Evolutionary conservation across 2,888 invertebrate species (phyloP), one percentile per base, ranked within the genome.

Genomic region (Ochropacha duplaris): DNA sequence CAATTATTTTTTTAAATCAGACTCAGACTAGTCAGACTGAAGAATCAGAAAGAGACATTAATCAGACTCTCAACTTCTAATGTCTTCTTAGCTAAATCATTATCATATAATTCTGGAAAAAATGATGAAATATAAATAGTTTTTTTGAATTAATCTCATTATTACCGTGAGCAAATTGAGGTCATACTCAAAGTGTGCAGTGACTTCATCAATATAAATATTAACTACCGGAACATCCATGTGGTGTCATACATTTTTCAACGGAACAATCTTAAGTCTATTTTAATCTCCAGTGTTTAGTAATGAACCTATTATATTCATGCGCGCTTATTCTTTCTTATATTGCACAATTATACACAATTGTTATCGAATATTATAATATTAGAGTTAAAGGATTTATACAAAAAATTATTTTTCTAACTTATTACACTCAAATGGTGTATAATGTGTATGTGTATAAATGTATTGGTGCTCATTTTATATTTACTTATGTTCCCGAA

Each of bases 141-240:
- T 52, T 22, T 14, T 52, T 19, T 8, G 34, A 52, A 52, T 22
- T 26, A 51, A 52, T 52, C 52, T 52, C 16, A 51, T 14, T 31
- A 34, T 28, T 51, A 51, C 31, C 28, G 34, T 44, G 44, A 19
- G 31, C 12, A 4, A n/a, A 12, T 31, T 52, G 52, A 52, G 31
- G 52, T 52, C 52, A 52, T 52, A 19, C n/a, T n/a, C 26, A 52
- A 31, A 2, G 22, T n/a, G n/a, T n/a, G 22, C 24, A 57, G 55
- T 59, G 57, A 56, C 55, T 57, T 58, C 55, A 58, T 22, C 50
- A n/a, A 54, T 55, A 54, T 49, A 58, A 52, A 57, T 50, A 61
- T 16, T 19, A 19, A 12, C 6, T 31, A 19, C 16, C 8, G 51
- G 16, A 28, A 51, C 52, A 52, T 22, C 52, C 34, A 34, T 52